phyloP scores from a whole-genome alignment of 2,113 vertebrate species.

The Eleginops maclovinus region DNA sequence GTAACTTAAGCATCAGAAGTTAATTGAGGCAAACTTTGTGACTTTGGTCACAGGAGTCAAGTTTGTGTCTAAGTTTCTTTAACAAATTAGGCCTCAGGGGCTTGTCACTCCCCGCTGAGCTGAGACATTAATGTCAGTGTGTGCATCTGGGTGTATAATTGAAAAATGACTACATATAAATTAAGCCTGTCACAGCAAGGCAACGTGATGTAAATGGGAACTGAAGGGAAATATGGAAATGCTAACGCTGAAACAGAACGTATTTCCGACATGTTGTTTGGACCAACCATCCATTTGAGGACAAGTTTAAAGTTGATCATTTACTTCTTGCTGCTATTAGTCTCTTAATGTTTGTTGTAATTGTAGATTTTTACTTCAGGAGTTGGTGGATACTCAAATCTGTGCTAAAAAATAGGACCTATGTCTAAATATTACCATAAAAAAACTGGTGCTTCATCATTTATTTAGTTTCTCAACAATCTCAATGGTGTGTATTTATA shows the following conservation, averaged over 20 bases:
- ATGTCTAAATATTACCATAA: too few relatives aligned
- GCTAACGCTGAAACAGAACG: not conserved
- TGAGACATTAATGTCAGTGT: slow-evolving; percentile 52
- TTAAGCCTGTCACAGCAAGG: slow-evolving; percentile 35
- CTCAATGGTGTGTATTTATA: not conserved
- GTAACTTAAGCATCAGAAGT: slow-evolving; percentile 1
- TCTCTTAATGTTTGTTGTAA: not conserved
- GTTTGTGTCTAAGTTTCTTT: slow-evolving; percentile 33
- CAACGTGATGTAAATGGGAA: slow-evolving; percentile 39
- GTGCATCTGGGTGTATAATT: slow-evolving; percentile 73
- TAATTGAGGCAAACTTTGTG: slow-evolving; percentile 51
- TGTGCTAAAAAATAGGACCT: not conserved
- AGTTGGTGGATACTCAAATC: not conserved
- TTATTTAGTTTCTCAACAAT: too few relatives aligned
- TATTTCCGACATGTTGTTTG: not conserved
- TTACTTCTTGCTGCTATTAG: not conserved
- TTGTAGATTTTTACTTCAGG: not conserved
- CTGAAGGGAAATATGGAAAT: slow-evolving; percentile 1
- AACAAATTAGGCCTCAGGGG: slow-evolving; percentile 43
- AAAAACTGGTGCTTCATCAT: too few relatives aligned
- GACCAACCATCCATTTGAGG: not conserved
- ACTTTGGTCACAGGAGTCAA: slow-evolving; percentile 40
- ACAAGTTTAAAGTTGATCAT: not conserved
- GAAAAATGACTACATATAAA: slow-evolving; percentile 61
- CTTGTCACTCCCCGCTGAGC: slow-evolving; percentile 55